Percentiles rank a stretch among this genome's conserved stretches.
These are phyloP conservation scores for Acipenser ruthenus DNA, from an alignment of 2,797 vertebrate species.

Conservation along the genomic window DNA sequence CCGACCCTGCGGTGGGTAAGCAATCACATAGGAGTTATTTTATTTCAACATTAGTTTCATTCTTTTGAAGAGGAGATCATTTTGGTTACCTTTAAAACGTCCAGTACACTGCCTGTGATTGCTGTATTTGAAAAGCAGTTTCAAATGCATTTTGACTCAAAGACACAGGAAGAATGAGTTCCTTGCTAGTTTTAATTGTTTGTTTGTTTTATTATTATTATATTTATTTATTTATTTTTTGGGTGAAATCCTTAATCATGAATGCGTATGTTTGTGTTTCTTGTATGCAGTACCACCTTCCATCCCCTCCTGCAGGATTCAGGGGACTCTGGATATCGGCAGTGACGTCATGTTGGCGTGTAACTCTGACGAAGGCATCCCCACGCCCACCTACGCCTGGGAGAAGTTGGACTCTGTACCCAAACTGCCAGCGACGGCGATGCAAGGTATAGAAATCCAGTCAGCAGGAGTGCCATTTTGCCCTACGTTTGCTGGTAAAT, in stretches of 20 bases:
- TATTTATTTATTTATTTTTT: slow-evolving; percentile 11
- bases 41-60: no score
- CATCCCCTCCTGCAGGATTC: slow-evolving; percentile 82
- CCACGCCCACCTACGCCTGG: slow-evolving; percentile 90
- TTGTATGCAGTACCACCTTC: slow-evolving; percentile 82
- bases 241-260: slow-evolving; percentile 10
- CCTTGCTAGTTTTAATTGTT: neutral
- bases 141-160: no score
- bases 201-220: neutral
- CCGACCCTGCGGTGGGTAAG: no score
- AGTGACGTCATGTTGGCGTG: slow-evolving; percentile 89
- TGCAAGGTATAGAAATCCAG: slow-evolving; percentile 80
- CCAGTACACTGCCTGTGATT: no score
- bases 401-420: slow-evolving; percentile 85
- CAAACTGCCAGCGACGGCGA: slow-evolving; percentile 82
- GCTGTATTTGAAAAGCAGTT: no score
- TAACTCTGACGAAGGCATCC: slow-evolving; percentile 91
- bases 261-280: slow-evolving; percentile 24
- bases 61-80: no score
- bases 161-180: neutral
- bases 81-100: no score
- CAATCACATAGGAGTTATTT: no score
- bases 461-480: slow-evolving; percentile 55
- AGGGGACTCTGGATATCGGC: slow-evolving; percentile 89
- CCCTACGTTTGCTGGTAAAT: slow-evolving; percentile 62